These are phyloP conservation scores for Clupea harengus DNA, from an alignment of 2,113 vertebrate species.

Conservation along the genomic window DNA sequence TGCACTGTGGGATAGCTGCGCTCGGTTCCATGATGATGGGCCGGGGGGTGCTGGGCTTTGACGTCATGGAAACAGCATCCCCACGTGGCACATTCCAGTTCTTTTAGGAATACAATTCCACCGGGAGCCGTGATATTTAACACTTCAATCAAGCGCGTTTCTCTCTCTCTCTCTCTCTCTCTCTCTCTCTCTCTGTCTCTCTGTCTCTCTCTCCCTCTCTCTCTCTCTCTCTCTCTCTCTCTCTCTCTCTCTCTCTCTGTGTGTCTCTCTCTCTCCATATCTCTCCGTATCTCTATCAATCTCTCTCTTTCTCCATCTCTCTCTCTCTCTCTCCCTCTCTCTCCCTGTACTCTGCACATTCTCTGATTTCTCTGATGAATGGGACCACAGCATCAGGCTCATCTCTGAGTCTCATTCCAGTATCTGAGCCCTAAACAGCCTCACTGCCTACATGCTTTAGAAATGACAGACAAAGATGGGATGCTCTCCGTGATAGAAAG, in stretches of 20 bases:
- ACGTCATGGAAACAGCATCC: conserved; percentile 61
- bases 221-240: conserved; percentile 30
- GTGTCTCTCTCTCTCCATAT: conserved; percentile 37
- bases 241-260: conserved; percentile 49
- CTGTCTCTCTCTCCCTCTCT: conserved; percentile 43
- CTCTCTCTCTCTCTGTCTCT: conserved; percentile 30
- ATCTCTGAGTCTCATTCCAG: too few relatives aligned
- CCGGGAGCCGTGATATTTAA: conserved; percentile 40
- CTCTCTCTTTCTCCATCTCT: conserved; percentile 34
- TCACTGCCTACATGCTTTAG: too few relatives aligned
- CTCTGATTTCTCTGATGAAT: too few relatives aligned
- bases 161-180: conserved; percentile 49
- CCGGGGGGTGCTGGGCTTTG: conserved; percentile 29
- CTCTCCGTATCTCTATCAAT: conserved; percentile 36
- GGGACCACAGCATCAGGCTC: too few relatives aligned
- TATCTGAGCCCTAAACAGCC: too few relatives aligned
- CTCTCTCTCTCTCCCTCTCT: conserved; percentile 20
- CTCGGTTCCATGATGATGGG: conserved; percentile 9
- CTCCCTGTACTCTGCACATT: conserved; percentile 28
- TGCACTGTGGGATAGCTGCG: conserved; percentile 39
- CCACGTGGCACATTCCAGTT: conserved; percentile 48
- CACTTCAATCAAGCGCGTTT: conserved; percentile 46
- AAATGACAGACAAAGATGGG: too few relatives aligned
- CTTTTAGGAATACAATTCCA: conserved; percentile 51
- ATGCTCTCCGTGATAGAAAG: too few relatives aligned